Percentiles rank a stretch among this genome's conserved stretches.
Conservation (phyloP, 2,113 vertebrate species). For the Engystomops pustulosus region DNA sequence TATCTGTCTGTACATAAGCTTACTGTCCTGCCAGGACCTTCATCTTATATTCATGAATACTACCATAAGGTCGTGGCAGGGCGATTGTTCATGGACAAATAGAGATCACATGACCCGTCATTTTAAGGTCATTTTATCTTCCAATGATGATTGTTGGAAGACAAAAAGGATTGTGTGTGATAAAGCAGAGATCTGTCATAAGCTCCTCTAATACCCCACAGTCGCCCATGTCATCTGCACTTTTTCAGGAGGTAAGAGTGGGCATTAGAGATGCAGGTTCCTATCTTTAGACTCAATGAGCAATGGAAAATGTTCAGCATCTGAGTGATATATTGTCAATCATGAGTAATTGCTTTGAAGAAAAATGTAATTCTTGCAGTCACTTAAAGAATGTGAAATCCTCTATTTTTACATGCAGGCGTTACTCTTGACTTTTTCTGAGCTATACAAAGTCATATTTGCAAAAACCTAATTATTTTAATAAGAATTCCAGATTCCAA, state of each 20-base stretch:
- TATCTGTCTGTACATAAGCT: too few relatives aligned
- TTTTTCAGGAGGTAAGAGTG: too few relatives aligned
- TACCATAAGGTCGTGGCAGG: too few relatives aligned
- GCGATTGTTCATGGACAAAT: too few relatives aligned
- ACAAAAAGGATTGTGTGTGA: background rate
- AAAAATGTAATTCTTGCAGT: slow-evolving; percentile 34
- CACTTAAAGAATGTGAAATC: slow-evolving; percentile 23
- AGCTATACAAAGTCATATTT: background rate
- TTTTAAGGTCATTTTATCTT: too few relatives aligned
- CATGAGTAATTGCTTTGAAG: slow-evolving; percentile 22
- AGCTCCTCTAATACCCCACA: background rate
- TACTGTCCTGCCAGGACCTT: too few relatives aligned
- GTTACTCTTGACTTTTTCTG: background rate
- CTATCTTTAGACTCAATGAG: slow-evolving; percentile 40
- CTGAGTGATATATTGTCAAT: slow-evolving; percentile 43
- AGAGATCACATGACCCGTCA: too few relatives aligned
- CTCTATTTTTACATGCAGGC: background rate
- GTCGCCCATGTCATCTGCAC: background rate
- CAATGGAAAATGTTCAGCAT: slow-evolving; percentile 23
- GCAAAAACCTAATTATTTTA: background rate
- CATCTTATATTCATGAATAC: too few relatives aligned
- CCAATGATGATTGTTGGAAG: too few relatives aligned
- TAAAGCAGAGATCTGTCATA: slow-evolving; percentile 6
- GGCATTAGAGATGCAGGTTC: slow-evolving; percentile 22
- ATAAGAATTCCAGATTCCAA: background rate